These are phyloP conservation scores for Carapus acus DNA, from an alignment of 2,797 vertebrate genomes.

Conservation along the genomic window DNA sequence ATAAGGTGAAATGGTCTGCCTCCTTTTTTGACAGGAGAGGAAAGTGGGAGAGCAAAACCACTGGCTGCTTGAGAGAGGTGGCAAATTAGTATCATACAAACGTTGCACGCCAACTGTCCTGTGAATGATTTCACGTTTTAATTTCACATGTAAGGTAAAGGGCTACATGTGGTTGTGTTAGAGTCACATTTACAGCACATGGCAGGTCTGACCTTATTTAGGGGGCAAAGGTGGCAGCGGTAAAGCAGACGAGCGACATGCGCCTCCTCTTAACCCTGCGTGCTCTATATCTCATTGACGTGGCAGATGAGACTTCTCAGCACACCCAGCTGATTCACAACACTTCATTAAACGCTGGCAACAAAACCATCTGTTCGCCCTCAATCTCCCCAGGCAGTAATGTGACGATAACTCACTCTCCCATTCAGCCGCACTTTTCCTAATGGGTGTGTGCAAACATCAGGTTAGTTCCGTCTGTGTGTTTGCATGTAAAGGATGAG, in stretches of 20 bases:
- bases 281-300: conserved; percentile 32
- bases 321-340: conserved; percentile 54
- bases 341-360: conserved; percentile 64
- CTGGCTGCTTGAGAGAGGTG: conserved; percentile 21
- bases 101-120: not conserved
- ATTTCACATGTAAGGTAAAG: no score
- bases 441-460: conserved; percentile 67
- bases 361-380: conserved; percentile 65
- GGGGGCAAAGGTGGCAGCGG: no score
- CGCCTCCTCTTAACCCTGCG: conserved; percentile 46
- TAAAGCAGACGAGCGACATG: no score
- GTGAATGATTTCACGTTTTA: no score
- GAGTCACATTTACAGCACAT: no score
- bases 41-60: conserved; percentile 26
- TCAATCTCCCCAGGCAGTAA: conserved; percentile 62
- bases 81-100: conserved; percentile 41
- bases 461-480: conserved; percentile 52
- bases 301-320: conserved; percentile 47
- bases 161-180: no score
- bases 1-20: conserved; percentile 63
- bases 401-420: conserved; percentile 65
- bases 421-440: conserved; percentile 62
- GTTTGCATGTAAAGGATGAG: conserved; percentile 29
- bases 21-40: conserved; percentile 48
- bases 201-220: no score